Evolutionary conservation across 1,140 invertebrate species (phyloP).

Genomic region (Zaprionus capensis): DNA sequence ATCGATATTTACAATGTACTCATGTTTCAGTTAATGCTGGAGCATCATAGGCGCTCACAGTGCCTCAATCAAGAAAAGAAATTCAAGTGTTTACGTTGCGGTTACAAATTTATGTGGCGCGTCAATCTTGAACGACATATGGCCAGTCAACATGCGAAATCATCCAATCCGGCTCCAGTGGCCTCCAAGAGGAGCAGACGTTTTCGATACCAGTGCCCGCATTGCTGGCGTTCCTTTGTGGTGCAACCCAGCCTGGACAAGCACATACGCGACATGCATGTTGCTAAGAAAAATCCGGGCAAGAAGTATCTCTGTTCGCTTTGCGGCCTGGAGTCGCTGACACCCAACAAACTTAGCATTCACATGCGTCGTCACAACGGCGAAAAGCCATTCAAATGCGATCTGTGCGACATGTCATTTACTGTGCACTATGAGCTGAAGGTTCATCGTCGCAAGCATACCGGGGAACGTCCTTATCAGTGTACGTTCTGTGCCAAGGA

Average conservation of each 20-base stretch:
- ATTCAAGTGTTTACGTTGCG: constrained; percentile 58
- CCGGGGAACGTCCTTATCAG: constrained; percentile 86
- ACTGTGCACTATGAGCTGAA: constrained; percentile 75
- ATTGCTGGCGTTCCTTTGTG: constrained; percentile 71
- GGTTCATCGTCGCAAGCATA: constrained; percentile 86
- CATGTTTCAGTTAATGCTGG: constrained; percentile 45
- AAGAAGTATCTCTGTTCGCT: constrained; percentile 85
- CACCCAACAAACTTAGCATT: constrained; percentile 86
- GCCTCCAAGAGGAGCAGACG: constrained; percentile 52
- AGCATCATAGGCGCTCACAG: constrained; percentile 56
- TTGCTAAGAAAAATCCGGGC: constrained; percentile 64
- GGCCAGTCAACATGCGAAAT: constrained; percentile 54
- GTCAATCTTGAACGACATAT: constrained; percentile 60
- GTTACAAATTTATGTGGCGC: constrained; percentile 70
- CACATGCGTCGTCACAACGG: constrained; percentile 86
- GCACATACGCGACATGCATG: constrained; percentile 69
- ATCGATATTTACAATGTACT: background rate
- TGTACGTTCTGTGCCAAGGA: constrained; percentile 86
- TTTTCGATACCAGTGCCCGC: constrained; percentile 68
- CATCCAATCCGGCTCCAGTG: constrained; percentile 19
- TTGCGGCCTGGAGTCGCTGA: constrained; percentile 86
- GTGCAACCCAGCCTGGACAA: constrained; percentile 68
- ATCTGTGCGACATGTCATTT: constrained; percentile 80
- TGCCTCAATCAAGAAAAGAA: constrained; percentile 62
- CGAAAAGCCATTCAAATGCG: constrained; percentile 82